Conservation (phyloP, 30 jellyfish, hydroid and myxozoan genomes). For the Sanderia malayensis region DNA sequence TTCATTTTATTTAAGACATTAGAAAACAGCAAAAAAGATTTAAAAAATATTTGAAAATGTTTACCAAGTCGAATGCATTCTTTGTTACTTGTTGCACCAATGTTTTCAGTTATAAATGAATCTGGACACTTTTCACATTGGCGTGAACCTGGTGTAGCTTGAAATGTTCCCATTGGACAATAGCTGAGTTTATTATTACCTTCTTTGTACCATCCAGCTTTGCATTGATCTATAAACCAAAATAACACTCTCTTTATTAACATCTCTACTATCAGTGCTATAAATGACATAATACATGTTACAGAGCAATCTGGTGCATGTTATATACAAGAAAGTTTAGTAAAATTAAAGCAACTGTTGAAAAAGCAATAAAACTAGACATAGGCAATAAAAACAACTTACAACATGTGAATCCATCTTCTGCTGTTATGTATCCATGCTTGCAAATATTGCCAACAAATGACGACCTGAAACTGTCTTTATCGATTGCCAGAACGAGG, state of each 20-base stretch:
- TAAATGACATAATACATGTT: neutral
- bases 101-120: neutral
- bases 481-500: constrained; percentile 8
- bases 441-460: constrained; percentile 16
- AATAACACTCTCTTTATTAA: neutral
- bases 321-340: too few relatives aligned
- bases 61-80: constrained; percentile 3
- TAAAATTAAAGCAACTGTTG: too few relatives aligned
- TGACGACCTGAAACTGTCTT: constrained; percentile 12
- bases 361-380: too few relatives aligned
- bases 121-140: neutral
- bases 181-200: neutral
- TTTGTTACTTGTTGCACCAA: constrained; percentile 4
- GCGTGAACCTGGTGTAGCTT: neutral
- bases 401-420: constrained; percentile 38
- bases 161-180: neutral
- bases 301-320: too few relatives aligned
- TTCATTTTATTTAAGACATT: too few relatives aligned
- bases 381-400: constrained; percentile 16
- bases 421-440: neutral
- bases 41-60: too few relatives aligned
- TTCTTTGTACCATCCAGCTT: constrained; percentile 1
- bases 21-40: too few relatives aligned
- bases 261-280: neutral
- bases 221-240: constrained; percentile 4